Percentiles rank a stretch among this genome's conserved stretches.
phyloP scores from a whole-genome alignment of 2,113 vertebrate genomes.

The Stegastes partitus region DNA sequence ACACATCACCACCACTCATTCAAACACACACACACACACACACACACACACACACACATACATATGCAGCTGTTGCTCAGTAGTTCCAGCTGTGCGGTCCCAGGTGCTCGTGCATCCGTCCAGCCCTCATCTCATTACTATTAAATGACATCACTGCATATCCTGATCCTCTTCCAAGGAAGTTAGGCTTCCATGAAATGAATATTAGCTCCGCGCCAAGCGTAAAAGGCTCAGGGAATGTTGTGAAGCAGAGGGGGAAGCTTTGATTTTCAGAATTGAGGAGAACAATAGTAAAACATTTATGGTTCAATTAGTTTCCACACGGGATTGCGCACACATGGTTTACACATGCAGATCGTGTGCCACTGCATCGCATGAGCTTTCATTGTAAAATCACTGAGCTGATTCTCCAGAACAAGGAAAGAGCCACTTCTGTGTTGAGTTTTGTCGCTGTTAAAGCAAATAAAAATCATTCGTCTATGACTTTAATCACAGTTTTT shows the following conservation, averaged over 20 bases:
- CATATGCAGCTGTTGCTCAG: constrained; percentile 65
- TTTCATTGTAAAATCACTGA: constrained; percentile 44
- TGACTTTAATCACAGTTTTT: neutral
- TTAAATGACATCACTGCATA: constrained; percentile 79
- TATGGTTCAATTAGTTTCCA: constrained; percentile 71
- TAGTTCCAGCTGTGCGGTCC: constrained; percentile 74
- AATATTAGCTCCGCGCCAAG: constrained; percentile 43
- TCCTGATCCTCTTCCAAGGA: constrained; percentile 73
- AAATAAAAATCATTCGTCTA: constrained; percentile 11
- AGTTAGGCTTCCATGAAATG: constrained; percentile 68
- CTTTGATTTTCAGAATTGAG: constrained; percentile 62
- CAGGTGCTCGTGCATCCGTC: constrained; percentile 63
- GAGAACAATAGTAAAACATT: constrained; percentile 73
- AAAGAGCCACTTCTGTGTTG: constrained; percentile 44
- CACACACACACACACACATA: constrained; percentile 15
- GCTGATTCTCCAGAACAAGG: constrained; percentile 33
- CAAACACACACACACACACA: constrained; percentile 31
- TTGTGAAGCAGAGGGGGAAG: constrained; percentile 40
- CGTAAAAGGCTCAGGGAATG: constrained; percentile 56
- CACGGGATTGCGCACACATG: constrained; percentile 63
- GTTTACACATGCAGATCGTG: constrained; percentile 62
- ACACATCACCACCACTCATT: constrained; percentile 30
- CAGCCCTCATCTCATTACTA: constrained; percentile 71
- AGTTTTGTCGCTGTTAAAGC: constrained; percentile 25
- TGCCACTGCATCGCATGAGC: constrained; percentile 40